Conservation (phyloP, 1,140 invertebrate species). For the Drosophila kanapiae region DNA sequence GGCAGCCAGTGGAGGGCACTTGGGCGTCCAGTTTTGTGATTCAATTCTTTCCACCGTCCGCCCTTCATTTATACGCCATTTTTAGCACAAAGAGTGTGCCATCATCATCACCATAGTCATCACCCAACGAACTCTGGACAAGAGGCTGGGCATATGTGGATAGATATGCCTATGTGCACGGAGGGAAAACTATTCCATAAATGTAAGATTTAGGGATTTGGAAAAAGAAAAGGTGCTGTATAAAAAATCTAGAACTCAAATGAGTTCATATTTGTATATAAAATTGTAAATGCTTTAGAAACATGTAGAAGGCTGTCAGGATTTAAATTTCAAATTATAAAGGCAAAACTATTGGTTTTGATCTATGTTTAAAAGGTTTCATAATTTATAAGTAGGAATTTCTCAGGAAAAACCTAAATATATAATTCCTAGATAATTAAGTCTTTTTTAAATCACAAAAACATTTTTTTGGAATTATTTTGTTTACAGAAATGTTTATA, state of each 20-base stretch:
- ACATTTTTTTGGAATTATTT: no score
- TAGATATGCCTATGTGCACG: conserved; percentile 33
- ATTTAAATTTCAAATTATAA: neutral
- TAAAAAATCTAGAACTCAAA: no score
- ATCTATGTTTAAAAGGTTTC: neutral
- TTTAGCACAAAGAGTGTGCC: conserved; percentile 55
- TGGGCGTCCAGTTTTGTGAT: conserved; percentile 58
- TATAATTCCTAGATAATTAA: no score
- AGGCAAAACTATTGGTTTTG: neutral
- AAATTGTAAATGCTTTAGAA: no score
- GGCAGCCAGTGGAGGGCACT: conserved; percentile 50
- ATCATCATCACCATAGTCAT: conserved; percentile 13
- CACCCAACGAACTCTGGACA: conserved; percentile 18
- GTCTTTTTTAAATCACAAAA: no score
- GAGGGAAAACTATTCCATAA: neutral
- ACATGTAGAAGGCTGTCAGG: no score
- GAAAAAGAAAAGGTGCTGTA: neutral
- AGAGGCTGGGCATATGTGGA: conserved; percentile 49
- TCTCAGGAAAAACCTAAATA: neutral
- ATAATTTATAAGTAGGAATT: neutral
- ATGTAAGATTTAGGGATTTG: no score
- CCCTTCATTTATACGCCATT: conserved; percentile 65
- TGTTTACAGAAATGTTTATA: no score
- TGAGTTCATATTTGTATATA: no score
- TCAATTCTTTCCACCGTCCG: conserved; percentile 53